phyloP scores from a whole-genome alignment of 2,797 vertebrate genomes.

The Ibycter americanus region DNA sequence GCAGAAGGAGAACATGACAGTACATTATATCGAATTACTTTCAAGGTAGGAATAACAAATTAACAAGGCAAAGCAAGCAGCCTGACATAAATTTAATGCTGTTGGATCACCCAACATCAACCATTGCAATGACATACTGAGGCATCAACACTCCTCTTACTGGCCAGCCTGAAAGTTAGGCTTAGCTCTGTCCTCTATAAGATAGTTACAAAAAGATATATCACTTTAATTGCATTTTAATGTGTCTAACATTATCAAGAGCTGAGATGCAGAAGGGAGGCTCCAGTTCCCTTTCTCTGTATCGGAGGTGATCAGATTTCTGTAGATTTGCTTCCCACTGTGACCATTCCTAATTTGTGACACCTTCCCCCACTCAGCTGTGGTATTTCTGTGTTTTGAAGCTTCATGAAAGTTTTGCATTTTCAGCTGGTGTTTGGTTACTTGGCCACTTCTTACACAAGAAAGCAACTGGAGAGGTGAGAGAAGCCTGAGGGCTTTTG shows the following conservation, averaged over 20 bases:
- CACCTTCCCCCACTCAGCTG: not conserved
- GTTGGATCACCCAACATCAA: not conserved
- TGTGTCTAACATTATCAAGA: not conserved
- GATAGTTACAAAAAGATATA: not conserved
- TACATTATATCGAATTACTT: not conserved
- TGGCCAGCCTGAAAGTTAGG: not conserved
- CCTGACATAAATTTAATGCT: not conserved
- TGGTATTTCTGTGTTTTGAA: not conserved
- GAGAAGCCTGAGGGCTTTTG: not conserved
- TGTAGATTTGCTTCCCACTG: not conserved
- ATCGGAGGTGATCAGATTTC: not conserved
- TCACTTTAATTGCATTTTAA: not conserved
- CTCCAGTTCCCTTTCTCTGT: not conserved
- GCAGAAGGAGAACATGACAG: not conserved
- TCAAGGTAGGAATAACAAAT: not conserved
- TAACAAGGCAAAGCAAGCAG: not conserved
- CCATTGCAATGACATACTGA: not conserved
- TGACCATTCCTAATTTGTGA: not conserved
- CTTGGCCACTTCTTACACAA: not conserved
- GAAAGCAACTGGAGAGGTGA: not conserved
- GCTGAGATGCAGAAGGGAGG: not conserved
- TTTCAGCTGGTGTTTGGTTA: not conserved
- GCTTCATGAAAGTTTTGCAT: not conserved
- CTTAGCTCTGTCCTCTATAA: not conserved
- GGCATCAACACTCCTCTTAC: not conserved